phyloP scores from a whole-genome alignment of 2,113 vertebrate species.

The Archocentrus centrarchus region DNA sequence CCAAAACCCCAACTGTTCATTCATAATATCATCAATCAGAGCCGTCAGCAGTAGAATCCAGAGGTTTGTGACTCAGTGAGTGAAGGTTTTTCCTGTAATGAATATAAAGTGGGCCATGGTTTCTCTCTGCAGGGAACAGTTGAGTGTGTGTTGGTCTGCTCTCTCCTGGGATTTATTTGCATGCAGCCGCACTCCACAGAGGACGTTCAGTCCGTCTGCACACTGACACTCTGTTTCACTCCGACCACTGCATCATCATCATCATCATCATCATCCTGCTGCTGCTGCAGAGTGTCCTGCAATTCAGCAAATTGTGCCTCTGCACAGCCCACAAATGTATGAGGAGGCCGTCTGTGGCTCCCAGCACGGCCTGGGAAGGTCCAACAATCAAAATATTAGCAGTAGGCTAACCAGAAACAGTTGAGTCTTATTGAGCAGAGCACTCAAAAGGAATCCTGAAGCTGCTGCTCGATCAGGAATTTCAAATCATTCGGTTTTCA shows the following conservation, averaged over 20 bases:
- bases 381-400: too few relatives aligned
- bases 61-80: too few relatives aligned
- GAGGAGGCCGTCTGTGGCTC: too few relatives aligned
- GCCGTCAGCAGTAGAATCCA: background rate
- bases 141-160: background rate
- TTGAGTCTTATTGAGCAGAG: too few relatives aligned
- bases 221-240: background rate
- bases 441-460: too few relatives aligned
- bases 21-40: background rate
- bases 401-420: too few relatives aligned
- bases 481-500: too few relatives aligned
- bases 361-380: too few relatives aligned
- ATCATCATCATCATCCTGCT: background rate
- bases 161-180: background rate
- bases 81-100: background rate
- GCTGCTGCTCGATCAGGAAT: too few relatives aligned
- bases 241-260: background rate
- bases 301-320: background rate
- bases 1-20: background rate
- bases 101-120: background rate
- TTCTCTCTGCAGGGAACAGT: background rate
- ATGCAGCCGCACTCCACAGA: background rate
- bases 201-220: fast-evolving
- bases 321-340: background rate
- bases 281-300: background rate